Conservation (phyloP, 2,888 invertebrate genomes). For the Brachyopa scutellaris region DNA sequence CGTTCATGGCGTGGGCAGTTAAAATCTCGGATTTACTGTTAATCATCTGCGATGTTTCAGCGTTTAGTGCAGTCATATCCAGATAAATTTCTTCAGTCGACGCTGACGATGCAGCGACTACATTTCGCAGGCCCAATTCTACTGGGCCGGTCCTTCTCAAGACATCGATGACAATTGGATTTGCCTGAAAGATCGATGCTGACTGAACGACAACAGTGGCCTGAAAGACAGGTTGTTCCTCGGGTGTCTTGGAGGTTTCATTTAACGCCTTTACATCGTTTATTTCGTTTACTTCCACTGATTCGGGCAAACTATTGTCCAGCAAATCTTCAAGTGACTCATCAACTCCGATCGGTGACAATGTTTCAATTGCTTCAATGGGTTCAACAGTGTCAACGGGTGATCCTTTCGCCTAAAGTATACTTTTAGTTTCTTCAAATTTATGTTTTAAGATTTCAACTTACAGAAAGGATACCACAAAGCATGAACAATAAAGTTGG, state of each 20-base stretch:
- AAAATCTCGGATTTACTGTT: conserved; percentile 35
- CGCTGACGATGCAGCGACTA: conserved; percentile 43
- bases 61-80: conserved; percentile 32
- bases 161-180: neutral
- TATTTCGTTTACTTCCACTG: too few relatives aligned
- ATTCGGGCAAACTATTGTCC: neutral
- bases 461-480: conserved; percentile 49
- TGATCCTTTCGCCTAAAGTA: conserved; percentile 49
- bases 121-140: conserved; percentile 43
- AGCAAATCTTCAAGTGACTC: too few relatives aligned
- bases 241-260: neutral
- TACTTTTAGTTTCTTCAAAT: neutral
- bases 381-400: conserved; percentile 9
- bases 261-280: too few relatives aligned
- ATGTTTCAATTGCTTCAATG: too few relatives aligned
- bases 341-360: too few relatives aligned
- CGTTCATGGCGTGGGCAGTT: conserved; percentile 35
- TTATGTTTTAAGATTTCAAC: neutral
- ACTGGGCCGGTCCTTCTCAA: conserved; percentile 46
- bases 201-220: neutral
- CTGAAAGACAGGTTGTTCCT: neutral
- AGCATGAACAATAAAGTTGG: conserved; percentile 25
- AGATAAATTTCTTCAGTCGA: conserved; percentile 42
- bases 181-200: neutral
- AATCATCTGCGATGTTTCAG: conserved; percentile 37